Percentiles rank a stretch among this genome's conserved stretches.
Conservation (phyloP, 2,113 vertebrate species). For the Lepus europaeus region DNA sequence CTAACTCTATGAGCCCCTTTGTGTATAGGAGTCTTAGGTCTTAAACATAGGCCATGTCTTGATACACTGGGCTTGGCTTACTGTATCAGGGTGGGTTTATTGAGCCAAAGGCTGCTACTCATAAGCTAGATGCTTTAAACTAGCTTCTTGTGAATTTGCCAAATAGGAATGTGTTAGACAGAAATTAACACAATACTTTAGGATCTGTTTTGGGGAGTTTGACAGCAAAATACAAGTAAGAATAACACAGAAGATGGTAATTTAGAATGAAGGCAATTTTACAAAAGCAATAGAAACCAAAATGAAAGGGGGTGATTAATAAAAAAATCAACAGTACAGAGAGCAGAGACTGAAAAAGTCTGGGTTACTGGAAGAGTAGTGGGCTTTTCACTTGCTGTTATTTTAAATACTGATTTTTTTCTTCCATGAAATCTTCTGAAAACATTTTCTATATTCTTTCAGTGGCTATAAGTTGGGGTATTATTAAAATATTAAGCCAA, state of each 20-base stretch:
- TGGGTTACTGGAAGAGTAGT: neutral
- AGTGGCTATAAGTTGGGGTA: constrained; percentile 32
- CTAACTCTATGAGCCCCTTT: neutral
- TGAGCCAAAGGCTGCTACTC: neutral
- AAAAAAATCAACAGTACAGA: neutral
- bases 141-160: neutral
- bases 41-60: neutral
- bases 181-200: neutral
- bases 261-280: neutral
- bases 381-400: neutral
- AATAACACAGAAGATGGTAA: neutral
- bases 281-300: neutral
- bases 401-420: neutral
- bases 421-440: constrained; percentile 1
- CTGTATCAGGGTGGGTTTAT: neutral
- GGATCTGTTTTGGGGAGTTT: constrained; percentile 8
- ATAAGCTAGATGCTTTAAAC: neutral
- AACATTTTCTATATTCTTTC: constrained; percentile 39
- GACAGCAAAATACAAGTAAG: neutral
- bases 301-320: neutral
- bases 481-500: constrained; percentile 11
- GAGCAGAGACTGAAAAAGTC: neutral
- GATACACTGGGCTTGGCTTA: neutral
- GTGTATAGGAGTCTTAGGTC: neutral
- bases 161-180: neutral